phyloP scores from a whole-genome alignment of 2,888 invertebrate species.

The Callinectes sapidus region DNA sequence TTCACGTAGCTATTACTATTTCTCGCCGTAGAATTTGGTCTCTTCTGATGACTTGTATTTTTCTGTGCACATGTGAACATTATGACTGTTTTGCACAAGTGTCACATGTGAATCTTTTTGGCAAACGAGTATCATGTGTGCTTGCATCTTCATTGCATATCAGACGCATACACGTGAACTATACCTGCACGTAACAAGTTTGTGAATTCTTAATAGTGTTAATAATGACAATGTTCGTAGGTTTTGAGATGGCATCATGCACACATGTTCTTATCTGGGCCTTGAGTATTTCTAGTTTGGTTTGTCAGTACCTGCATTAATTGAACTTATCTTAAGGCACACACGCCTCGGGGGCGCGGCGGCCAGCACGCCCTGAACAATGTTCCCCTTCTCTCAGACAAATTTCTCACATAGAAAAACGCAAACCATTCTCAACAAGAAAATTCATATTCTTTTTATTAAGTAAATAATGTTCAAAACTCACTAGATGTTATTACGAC shows the following conservation, averaged over 20 bases:
- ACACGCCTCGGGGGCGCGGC: not conserved
- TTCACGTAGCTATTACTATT: conserved; percentile 26
- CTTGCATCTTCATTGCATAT: conserved; percentile 26
- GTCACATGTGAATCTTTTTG: conserved; percentile 14
- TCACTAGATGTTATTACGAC: not conserved
- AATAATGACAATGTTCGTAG: not conserved
- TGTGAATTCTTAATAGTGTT: not conserved
- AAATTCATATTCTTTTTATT: not conserved
- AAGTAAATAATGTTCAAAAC: not conserved
- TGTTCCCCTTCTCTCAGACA: not conserved
- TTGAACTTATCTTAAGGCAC: not conserved
- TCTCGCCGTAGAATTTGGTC: conserved; percentile 14
- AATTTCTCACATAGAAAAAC: not conserved
- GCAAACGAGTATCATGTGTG: conserved; percentile 20
- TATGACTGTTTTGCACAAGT: conserved; percentile 30
- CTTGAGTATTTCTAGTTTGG: not conserved
- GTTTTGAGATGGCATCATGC: not conserved
- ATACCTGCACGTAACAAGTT: not conserved
- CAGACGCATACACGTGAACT: not conserved
- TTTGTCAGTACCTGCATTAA: not conserved
- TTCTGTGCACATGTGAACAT: conserved; percentile 34
- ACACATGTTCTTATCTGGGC: conserved; percentile 13
- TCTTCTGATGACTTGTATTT: conserved; percentile 24
- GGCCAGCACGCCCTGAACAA: not conserved
- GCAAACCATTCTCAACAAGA: not conserved